Conservation (phyloP, 2,888 invertebrate genomes). For the Andrena trimmerana region DNA sequence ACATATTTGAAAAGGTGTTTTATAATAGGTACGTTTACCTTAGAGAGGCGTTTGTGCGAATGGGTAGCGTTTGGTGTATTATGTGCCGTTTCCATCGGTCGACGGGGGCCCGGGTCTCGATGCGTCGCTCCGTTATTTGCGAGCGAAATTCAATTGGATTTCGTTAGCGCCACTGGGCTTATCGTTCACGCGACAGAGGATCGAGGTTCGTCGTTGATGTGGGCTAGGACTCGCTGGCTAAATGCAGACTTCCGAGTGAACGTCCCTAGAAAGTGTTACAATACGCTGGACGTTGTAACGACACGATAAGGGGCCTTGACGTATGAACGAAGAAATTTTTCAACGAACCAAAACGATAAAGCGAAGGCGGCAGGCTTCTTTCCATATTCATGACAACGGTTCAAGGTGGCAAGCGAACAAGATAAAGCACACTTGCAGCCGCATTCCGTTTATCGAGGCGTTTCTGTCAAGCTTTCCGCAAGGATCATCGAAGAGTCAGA, state of each 20-base stretch:
- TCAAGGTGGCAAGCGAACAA: too few relatives aligned
- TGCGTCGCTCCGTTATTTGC: slow-evolving; percentile 24
- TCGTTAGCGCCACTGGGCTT: slow-evolving; percentile 24
- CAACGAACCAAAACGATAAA: slow-evolving; percentile 21
- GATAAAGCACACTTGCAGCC: too few relatives aligned
- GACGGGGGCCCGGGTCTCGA: neutral
- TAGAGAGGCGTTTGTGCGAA: slow-evolving; percentile 1
- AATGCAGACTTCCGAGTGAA: too few relatives aligned
- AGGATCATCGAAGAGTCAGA: too few relatives aligned
- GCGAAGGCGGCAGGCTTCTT: neutral
- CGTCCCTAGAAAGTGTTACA: slow-evolving; percentile 16
- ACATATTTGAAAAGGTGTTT: too few relatives aligned
- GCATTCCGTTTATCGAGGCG: too few relatives aligned
- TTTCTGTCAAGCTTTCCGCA: too few relatives aligned
- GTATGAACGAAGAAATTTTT: neutral
- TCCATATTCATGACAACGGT: neutral
- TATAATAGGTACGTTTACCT: too few relatives aligned
- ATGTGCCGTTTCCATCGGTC: slow-evolving; percentile 25
- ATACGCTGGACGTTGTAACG: slow-evolving; percentile 21
- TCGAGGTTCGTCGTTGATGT: neutral
- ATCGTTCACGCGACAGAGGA: slow-evolving; percentile 27
- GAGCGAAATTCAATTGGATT: slow-evolving; percentile 25
- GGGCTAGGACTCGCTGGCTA: slow-evolving; percentile 18
- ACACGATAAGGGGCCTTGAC: slow-evolving; percentile 5
- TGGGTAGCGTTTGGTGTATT: slow-evolving; percentile 27